Evolutionary conservation across 1,140 invertebrate species (phyloP).

Genomic region (Sminthurinus signatus): DNA sequence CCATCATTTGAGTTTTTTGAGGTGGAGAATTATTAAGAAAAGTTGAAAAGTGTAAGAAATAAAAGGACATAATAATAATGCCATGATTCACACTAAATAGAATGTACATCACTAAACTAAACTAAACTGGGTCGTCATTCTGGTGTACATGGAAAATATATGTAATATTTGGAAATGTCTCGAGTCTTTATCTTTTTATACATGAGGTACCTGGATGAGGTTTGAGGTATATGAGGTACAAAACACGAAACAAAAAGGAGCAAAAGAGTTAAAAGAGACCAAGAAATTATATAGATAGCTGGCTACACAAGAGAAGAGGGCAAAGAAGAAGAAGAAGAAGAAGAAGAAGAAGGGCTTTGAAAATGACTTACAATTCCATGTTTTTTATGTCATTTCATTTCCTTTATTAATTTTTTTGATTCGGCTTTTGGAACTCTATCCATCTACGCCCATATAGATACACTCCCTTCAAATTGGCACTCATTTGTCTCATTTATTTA

Average conservation of each 20-base stretch:
- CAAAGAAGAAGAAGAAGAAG: neutral
- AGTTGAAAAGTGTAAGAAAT: constrained; percentile 12
- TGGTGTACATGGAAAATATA: too few species aligned
- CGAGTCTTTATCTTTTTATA: too few species aligned
- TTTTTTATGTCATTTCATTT: constrained; percentile 30
- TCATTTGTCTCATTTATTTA: constrained; percentile 41
- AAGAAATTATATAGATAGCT: too few species aligned
- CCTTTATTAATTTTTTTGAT: constrained; percentile 24
- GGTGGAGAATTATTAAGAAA: neutral
- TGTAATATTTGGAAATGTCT: too few species aligned
- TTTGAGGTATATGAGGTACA: too few species aligned
- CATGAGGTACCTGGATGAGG: too few species aligned
- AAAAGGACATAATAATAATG: too few species aligned
- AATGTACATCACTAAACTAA: neutral
- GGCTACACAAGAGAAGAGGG: too few species aligned
- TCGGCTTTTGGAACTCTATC: constrained; percentile 10
- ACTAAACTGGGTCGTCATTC: too few species aligned
- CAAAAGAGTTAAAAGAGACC: too few species aligned
- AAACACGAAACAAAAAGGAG: too few species aligned
- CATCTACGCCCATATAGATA: constrained; percentile 32
- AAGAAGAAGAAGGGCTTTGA: constrained; percentile 2
- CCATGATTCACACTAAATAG: too few species aligned
- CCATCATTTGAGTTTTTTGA: neutral
- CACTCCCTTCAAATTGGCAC: constrained; percentile 38
- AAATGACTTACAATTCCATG: constrained; percentile 14